Conservation (phyloP, 2,113 vertebrate species). For the Indicator indicator region DNA sequence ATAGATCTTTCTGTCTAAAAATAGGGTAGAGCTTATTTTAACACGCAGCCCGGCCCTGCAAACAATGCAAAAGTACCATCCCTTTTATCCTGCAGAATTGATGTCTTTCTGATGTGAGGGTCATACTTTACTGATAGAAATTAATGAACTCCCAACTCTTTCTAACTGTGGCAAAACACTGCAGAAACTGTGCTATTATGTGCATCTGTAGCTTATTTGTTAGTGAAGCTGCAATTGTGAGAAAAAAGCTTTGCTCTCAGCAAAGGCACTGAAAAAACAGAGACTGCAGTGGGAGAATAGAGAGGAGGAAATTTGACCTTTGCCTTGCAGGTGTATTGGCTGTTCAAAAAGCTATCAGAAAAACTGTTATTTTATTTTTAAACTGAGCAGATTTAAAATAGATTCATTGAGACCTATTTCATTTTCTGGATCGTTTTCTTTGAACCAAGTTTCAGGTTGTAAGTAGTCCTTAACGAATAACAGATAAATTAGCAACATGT, state of each 20-base stretch:
- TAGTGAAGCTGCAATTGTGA: background rate
- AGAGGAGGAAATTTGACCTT: background rate
- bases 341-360: background rate
- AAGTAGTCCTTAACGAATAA: background rate
- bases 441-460: background rate
- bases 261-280: background rate
- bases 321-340: background rate
- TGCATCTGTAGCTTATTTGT: background rate
- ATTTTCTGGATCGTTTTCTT: background rate
- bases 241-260: background rate
- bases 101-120: background rate
- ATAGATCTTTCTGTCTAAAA: background rate
- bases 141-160: background rate
- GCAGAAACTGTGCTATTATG: background rate
- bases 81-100: background rate
- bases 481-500: background rate
- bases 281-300: background rate
- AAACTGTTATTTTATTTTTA: background rate
- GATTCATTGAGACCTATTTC: background rate
- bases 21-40: background rate
- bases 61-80: background rate
- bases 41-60: background rate
- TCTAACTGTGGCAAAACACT: background rate
- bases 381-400: background rate
- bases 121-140: background rate